Evolutionary conservation across 2,888 invertebrate genomes (phyloP).

Genomic region (Petrophora chlorosata): DNA sequence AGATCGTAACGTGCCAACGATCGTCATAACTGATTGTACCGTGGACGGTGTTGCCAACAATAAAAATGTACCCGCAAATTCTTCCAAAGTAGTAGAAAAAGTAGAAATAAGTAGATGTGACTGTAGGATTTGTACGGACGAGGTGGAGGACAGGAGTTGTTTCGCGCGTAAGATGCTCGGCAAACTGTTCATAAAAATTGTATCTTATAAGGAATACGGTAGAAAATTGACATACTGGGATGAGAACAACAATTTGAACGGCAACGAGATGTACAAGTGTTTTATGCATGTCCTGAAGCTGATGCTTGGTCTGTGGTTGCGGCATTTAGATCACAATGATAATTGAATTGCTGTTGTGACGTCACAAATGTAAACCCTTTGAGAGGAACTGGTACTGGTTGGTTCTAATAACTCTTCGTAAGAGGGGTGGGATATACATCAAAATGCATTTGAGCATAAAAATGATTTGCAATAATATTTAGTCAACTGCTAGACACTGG

Average conservation of each 20-base stretch:
- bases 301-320: conserved; percentile 76
- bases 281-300: conserved; percentile 70
- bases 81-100: conserved; percentile 27
- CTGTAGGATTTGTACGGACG: conserved; percentile 72
- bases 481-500: no score
- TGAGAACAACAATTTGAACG: conserved; percentile 65
- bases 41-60: conserved; percentile 54
- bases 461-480: no score
- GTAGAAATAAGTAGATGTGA: conserved; percentile 68
- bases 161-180: conserved; percentile 57
- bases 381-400: not conserved
- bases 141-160: conserved; percentile 46
- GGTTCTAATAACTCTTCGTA: no score
- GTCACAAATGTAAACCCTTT: conserved; percentile 2
- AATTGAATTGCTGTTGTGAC: conserved; percentile 41
- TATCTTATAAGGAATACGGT: conserved; percentile 53
- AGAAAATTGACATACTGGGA: conserved; percentile 66
- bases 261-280: conserved; percentile 70
- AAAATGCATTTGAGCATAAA: not conserved
- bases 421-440: not conserved
- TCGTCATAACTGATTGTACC: conserved; percentile 44
- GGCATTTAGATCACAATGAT: conserved; percentile 77
- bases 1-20: conserved; percentile 42
- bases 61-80: conserved; percentile 33
- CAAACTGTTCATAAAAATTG: conserved; percentile 60